phyloP scores from a whole-genome alignment of 2,888 invertebrate genomes.

The Parnassius mnemosyne region DNA sequence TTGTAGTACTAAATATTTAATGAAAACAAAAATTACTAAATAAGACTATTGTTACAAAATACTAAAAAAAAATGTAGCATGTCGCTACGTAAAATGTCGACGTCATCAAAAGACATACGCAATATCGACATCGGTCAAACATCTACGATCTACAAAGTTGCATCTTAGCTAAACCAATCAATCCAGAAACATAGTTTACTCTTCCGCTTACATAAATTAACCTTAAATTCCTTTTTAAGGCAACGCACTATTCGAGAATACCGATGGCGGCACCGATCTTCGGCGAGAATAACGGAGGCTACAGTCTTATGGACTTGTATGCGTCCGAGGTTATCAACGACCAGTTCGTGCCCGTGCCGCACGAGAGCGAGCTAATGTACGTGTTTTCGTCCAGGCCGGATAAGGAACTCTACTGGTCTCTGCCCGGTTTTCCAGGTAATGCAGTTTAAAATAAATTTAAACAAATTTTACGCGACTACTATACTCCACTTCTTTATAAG shows the following conservation, averaged over 20 bases:
- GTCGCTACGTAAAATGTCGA: too few relatives aligned
- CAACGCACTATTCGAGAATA: conserved; percentile 53
- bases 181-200: too few relatives aligned
- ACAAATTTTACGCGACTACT: not conserved
- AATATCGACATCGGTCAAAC: too few relatives aligned
- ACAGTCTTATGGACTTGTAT: conserved; percentile 58
- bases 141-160: too few relatives aligned
- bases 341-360: conserved; percentile 57
- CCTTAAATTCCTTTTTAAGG: conserved; percentile 40
- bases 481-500: too few relatives aligned
- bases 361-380: conserved; percentile 65
- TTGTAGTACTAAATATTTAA: too few relatives aligned
- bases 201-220: not conserved
- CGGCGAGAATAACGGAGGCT: conserved; percentile 65
- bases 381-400: conserved; percentile 53
- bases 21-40: too few relatives aligned
- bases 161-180: too few relatives aligned
- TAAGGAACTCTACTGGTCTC: conserved; percentile 64
- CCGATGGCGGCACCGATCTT: conserved; percentile 63
- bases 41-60: too few relatives aligned
- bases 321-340: conserved; percentile 57
- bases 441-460: too few relatives aligned
- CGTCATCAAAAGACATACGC: too few relatives aligned
- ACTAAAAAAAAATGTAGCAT: too few relatives aligned
- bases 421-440: conserved; percentile 67